phyloP scores from a whole-genome alignment of 2,888 invertebrate genomes.

The Caenorhabditis angaria region DNA sequence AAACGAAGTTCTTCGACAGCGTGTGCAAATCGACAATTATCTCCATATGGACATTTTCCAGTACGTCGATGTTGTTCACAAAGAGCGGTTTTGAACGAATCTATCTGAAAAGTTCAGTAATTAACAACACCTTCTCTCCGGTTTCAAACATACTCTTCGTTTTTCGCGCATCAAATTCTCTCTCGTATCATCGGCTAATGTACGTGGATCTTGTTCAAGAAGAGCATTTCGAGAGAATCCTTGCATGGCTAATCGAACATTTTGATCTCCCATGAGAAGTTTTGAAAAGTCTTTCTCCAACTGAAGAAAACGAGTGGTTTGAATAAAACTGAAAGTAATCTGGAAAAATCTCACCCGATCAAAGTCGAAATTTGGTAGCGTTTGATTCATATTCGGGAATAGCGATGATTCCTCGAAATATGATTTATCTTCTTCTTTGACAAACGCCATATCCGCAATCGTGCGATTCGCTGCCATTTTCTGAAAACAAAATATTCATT shows the following conservation, averaged over 20 bases:
- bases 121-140: no score
- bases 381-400: background rate
- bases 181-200: background rate
- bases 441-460: background rate
- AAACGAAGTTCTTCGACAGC: slow-evolving; percentile 50
- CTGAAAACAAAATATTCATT: no score
- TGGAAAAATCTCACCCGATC: background rate
- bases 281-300: background rate
- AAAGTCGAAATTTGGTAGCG: background rate
- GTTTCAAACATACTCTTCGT: background rate
- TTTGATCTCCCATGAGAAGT: background rate
- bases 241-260: background rate
- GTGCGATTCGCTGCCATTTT: background rate
- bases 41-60: slow-evolving; percentile 48
- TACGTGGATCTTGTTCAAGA: background rate
- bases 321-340: background rate
- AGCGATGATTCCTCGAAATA: background rate
- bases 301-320: background rate
- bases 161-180: background rate
- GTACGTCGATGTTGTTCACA: slow-evolving; percentile 52
- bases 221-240: background rate
- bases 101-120: slow-evolving; percentile 28
- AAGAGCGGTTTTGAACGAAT: slow-evolving; percentile 59
- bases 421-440: background rate
- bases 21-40: slow-evolving; percentile 55